phyloP scores from a whole-genome alignment of 2,113 vertebrate species.

The Ceyx melanurus region DNA sequence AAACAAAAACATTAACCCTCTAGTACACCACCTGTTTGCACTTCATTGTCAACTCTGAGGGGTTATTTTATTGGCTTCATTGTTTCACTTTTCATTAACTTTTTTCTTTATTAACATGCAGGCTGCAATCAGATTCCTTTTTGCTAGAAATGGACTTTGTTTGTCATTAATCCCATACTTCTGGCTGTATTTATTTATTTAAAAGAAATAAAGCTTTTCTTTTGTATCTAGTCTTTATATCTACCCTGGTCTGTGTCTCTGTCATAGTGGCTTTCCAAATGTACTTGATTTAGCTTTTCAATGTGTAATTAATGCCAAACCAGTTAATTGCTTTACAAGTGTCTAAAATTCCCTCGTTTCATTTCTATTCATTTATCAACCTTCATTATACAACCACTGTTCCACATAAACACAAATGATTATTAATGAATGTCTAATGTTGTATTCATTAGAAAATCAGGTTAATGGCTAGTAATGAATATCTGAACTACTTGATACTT shows the following conservation, averaged over 20 bases:
- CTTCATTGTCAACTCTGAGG: slow-evolving; percentile 65
- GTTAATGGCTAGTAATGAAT: slow-evolving; percentile 80
- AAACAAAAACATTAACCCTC: slow-evolving; percentile 71
- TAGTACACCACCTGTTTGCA: slow-evolving; percentile 76
- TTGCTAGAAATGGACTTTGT: slow-evolving; percentile 52
- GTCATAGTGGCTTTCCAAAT: slow-evolving; percentile 79
- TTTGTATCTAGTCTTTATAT: slow-evolving; percentile 67
- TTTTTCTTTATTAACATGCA: slow-evolving; percentile 63
- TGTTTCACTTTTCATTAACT: slow-evolving; percentile 63
- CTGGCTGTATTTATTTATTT: slow-evolving; percentile 63
- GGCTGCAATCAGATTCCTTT: slow-evolving; percentile 56
- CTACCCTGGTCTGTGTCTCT: slow-evolving; percentile 67
- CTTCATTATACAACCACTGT: slow-evolving; percentile 77
- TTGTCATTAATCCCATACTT: slow-evolving; percentile 73
- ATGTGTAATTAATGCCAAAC: slow-evolving; percentile 86
- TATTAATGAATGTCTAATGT: slow-evolving; percentile 84
- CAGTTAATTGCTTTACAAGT: slow-evolving; percentile 88
- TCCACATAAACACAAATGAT: slow-evolving; percentile 82
- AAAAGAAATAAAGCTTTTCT: slow-evolving; percentile 70
- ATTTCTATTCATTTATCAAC: slow-evolving; percentile 82
- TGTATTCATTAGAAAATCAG: slow-evolving; percentile 84
- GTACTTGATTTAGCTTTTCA: slow-evolving; percentile 89
- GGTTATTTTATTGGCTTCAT: slow-evolving; percentile 52
- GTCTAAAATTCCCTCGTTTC: slow-evolving; percentile 80
- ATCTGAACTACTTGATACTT: slow-evolving; percentile 71